Conservation (phyloP, 2,888 invertebrate genomes). For the Melolontha melolontha region DNA sequence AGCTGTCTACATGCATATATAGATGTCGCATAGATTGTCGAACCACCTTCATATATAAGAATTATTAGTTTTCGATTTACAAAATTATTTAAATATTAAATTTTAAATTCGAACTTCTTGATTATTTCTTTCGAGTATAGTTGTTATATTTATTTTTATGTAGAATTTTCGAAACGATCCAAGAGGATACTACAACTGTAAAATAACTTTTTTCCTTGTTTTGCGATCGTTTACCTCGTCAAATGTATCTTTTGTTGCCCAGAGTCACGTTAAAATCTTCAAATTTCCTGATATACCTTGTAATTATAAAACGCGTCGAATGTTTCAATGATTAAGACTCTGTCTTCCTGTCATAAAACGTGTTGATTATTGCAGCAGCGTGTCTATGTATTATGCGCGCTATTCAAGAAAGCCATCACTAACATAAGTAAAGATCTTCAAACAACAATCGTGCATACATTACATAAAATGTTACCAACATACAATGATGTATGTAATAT, state of each 20-base stretch:
- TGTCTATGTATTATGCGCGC: background rate
- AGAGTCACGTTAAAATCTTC: background rate
- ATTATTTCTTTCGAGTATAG: no score
- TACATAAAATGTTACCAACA: constrained; percentile 10
- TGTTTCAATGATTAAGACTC: constrained; percentile 5
- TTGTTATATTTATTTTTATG: no score
- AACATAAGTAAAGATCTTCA: constrained; percentile 4
- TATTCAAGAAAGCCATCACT: constrained; percentile 7
- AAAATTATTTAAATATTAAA: no score
- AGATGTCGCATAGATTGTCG: no score
- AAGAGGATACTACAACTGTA: no score
- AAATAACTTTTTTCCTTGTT: background rate
- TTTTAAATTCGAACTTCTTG: no score
- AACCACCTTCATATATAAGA: no score
- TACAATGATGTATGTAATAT: constrained; percentile 3
- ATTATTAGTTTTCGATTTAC: no score
- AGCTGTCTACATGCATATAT: no score
- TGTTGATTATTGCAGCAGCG: constrained; percentile 8
- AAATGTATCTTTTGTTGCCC: background rate
- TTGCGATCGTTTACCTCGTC: background rate
- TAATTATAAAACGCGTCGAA: constrained; percentile 4
- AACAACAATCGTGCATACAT: constrained; percentile 30
- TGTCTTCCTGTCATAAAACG: constrained; percentile 21
- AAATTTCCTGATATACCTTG: constrained; percentile 4
- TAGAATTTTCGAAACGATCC: no score